Base-by-base conservation (phyloP, 2,113 vertebrate species). In the Phaethon lepturus region DNA sequence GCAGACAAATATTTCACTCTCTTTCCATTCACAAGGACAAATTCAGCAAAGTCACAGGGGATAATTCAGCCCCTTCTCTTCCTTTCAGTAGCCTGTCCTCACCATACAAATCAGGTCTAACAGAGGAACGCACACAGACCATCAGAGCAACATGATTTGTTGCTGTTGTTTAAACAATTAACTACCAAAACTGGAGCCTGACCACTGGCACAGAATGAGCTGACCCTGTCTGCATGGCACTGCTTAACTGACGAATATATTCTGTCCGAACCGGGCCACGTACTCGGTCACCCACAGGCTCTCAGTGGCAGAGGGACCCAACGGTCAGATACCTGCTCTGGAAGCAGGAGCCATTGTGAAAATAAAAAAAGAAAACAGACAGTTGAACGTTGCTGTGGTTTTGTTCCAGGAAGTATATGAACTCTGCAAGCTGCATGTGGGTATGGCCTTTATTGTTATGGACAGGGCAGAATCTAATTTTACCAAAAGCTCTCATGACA, bases 391-490 rank as follows among this genome's bases (percentile, higher is more conserved):
- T 95, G 90, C 25, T 95, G 95, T 33, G 90, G 90, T 96, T 97
- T 93, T 71, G 67, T 85, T 93, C 42, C 85, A 94, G 94, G 92
- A 96, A 96, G 86, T 11, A 24, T 42, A 71, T 11, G 28, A 90
- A 62, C 77, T 45, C 1, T 91, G 91, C 19, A 9, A 88, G 87
- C 87, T 79, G 84, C 66, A 12, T 84, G 91, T 90, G 80, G 73
- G 44, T 72, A 93, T 10, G 77, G 90, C 95, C 91, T 91, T 96
- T 90, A 95, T 91, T 96, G 92, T 96, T 93, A 90, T 75, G 87
- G 95, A 95, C 84, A 76, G 81, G 89, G 83, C 74, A 95, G 74
- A 93, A 93, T 91, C 80, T 95, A 84, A 95, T 91, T 95, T 91
- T 93, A 94, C 69, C 84, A 47, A 74, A 78, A 93, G 91, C 73